Conservation (phyloP, 2,888 invertebrate genomes). For the Arctia plantaginis region DNA sequence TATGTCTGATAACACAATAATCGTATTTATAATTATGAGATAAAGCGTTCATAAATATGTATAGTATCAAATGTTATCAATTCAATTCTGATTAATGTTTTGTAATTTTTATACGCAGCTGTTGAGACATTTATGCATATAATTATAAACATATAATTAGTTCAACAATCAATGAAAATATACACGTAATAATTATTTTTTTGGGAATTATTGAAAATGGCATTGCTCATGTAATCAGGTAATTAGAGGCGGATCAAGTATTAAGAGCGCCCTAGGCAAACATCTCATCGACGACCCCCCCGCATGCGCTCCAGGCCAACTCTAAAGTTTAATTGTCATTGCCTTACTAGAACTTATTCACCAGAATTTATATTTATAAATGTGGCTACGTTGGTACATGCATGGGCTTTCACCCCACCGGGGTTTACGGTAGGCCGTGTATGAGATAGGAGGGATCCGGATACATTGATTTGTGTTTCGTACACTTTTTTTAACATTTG, state of each 20-base stretch:
- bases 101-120: slow-evolving; percentile 19
- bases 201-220: background rate
- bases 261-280: too few species aligned
- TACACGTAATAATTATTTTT: background rate
- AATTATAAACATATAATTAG: background rate
- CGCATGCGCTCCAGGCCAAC: too few species aligned
- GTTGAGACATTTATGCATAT: slow-evolving; percentile 1
- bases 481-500: too few species aligned
- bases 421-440: too few species aligned
- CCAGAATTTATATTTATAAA: too few species aligned
- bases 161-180: background rate
- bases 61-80: slow-evolving; percentile 45
- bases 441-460: too few species aligned
- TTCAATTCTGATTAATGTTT: slow-evolving; percentile 33
- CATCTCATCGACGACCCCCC: too few species aligned
- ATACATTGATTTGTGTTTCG: too few species aligned
- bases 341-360: too few species aligned
- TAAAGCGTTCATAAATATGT: slow-evolving; percentile 36
- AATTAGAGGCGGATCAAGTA: too few species aligned
- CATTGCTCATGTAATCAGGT: background rate
- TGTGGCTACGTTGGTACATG: too few species aligned
- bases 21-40: slow-evolving; percentile 49
- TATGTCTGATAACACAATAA: slow-evolving; percentile 46
- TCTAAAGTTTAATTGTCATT: too few species aligned
- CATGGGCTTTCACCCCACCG: background rate